Evolutionary conservation across 2,113 vertebrate genomes (phyloP).

Genomic region (Brachypteracias leptosomus): DNA sequence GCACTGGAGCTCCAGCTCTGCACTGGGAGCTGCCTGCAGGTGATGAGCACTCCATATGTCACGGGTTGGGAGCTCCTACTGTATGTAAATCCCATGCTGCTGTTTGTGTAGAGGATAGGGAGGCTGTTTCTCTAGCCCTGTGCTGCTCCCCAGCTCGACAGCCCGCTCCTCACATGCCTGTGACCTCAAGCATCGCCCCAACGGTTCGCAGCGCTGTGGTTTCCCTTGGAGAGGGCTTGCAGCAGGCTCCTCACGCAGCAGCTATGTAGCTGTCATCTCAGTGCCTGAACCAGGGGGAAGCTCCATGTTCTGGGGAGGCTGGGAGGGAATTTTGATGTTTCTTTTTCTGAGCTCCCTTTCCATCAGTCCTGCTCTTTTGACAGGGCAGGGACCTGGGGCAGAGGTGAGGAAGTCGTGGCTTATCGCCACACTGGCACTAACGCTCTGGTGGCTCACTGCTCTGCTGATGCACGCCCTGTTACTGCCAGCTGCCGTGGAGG

Average conservation of each 20-base stretch:
- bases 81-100: background rate
- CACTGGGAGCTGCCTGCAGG: background rate
- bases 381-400: background rate
- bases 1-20: background rate
- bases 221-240: background rate
- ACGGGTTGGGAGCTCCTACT: background rate
- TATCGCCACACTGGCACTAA: background rate
- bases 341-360: background rate
- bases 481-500: background rate
- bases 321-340: background rate
- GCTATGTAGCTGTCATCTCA: background rate
- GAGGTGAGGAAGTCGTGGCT: background rate
- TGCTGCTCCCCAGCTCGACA: background rate
- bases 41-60: background rate
- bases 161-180: fast-evolving
- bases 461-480: background rate
- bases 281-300: background rate
- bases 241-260: background rate
- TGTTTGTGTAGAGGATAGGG: background rate
- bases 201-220: fast-evolving
- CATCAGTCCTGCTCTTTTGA: background rate
- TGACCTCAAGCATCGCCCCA: background rate
- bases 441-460: background rate
- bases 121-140: background rate
- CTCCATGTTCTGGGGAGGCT: background rate